Evolutionary conservation across 2,797 vertebrate genomes (phyloP).

Genomic region (Columba guinea): DNA sequence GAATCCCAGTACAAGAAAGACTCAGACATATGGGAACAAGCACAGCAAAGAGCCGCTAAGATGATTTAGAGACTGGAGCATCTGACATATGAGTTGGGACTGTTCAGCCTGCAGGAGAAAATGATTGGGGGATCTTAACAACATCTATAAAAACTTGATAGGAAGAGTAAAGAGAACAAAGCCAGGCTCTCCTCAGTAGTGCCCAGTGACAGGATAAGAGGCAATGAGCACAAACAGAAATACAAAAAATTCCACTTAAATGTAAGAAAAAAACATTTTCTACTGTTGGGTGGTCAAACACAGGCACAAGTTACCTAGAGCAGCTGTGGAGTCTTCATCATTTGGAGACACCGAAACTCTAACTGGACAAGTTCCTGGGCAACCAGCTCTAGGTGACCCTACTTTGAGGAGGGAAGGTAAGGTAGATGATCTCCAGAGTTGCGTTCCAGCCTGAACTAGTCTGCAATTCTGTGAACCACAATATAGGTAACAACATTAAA

Average conservation of each 20-base stretch:
- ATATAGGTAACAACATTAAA: neutral
- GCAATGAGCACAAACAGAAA: neutral
- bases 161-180: neutral
- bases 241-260: neutral
- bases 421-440: neutral
- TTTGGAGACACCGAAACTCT: neutral
- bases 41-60: neutral
- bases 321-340: neutral
- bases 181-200: neutral
- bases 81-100: neutral
- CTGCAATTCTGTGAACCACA: neutral
- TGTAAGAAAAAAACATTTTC: neutral
- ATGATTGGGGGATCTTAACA: neutral
- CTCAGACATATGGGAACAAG: neutral
- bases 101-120: neutral
- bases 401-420: neutral
- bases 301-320: neutral
- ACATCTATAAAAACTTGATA: neutral
- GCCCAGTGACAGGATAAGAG: neutral
- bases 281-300: neutral
- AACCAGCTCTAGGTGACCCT: neutral
- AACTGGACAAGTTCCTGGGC: neutral
- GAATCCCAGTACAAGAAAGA: neutral
- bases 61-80: neutral
- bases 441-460: neutral